Conservation (phyloP, 1,140 invertebrate species). For the Drosophila sp. region DNA sequence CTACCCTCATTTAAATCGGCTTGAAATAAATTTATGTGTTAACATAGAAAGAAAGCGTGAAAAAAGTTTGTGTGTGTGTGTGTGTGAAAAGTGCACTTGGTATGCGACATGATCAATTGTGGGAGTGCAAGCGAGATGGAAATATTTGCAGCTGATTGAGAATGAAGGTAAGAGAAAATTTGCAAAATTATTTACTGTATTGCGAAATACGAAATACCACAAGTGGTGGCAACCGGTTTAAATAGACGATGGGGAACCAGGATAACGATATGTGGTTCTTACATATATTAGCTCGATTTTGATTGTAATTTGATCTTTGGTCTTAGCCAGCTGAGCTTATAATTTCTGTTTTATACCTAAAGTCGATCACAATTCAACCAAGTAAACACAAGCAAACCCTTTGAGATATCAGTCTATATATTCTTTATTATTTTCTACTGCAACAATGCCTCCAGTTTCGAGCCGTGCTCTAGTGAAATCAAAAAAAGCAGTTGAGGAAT, state of each 20-base stretch:
- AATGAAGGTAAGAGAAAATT: neutral
- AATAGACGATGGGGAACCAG: too few species aligned
- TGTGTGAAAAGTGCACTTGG: too few species aligned
- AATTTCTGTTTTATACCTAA: neutral
- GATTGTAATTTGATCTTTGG: neutral
- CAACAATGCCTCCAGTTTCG: neutral
- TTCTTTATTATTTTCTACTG: neutral
- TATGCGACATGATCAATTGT: neutral
- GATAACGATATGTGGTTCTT: too few species aligned
- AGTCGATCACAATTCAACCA: neutral
- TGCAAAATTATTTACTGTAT: neutral
- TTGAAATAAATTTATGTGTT: neutral
- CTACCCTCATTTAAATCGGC: neutral
- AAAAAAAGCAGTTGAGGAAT: conserved; percentile 2
- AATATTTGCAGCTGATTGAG: neutral
- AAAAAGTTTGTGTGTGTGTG: neutral
- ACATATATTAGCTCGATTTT: too few species aligned
- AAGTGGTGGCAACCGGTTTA: too few species aligned
- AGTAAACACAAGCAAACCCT: neutral
- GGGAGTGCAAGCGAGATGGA: neutral
- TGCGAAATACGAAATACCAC: too few species aligned
- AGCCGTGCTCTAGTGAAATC: neutral
- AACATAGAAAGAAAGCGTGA: neutral
- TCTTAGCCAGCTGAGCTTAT: neutral
- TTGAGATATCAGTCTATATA: neutral